Evolutionary conservation across 2,888 invertebrate species (phyloP).

Genomic region (Selenia dentaria): DNA sequence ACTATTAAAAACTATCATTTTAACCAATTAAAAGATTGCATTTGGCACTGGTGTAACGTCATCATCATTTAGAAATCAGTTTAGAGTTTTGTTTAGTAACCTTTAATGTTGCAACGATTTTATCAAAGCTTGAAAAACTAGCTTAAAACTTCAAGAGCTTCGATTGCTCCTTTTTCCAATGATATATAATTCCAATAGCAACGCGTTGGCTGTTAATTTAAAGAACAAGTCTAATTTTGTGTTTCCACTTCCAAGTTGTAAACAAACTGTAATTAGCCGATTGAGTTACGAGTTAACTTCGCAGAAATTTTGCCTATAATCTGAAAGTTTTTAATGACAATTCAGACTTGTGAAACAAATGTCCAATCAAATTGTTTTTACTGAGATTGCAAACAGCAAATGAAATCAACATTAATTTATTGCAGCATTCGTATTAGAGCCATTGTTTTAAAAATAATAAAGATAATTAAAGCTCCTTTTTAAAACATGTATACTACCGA

Average conservation of each 20-base stretch:
- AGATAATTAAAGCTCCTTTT: too few species aligned
- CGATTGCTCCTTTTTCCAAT: not conserved
- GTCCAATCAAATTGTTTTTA: slow-evolving; percentile 5
- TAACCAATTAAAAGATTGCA: too few species aligned
- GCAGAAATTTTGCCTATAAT: slow-evolving; percentile 39
- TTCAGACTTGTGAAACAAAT: slow-evolving; percentile 17
- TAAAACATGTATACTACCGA: too few species aligned
- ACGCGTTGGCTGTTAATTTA: slow-evolving; percentile 23
- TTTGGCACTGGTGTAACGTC: too few species aligned
- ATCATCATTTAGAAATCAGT: too few species aligned
- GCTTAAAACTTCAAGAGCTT: too few species aligned
- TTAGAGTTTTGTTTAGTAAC: too few species aligned
- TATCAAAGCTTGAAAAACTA: too few species aligned
- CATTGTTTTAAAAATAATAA: too few species aligned
- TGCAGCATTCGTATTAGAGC: too few species aligned
- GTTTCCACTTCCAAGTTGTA: slow-evolving; percentile 51
- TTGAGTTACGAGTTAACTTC: slow-evolving; percentile 70
- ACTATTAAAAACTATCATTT: too few species aligned
- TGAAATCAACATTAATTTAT: not conserved
- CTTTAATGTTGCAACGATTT: too few species aligned
- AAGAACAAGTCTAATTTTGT: slow-evolving; percentile 52
- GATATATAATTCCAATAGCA: slow-evolving; percentile 1
- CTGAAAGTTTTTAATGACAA: slow-evolving; percentile 24
- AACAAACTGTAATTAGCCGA: slow-evolving; percentile 72
- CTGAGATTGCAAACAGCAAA: slow-evolving; percentile 5